Conservation (phyloP, 2,113 vertebrate species). For the Motacilla alba region DNA sequence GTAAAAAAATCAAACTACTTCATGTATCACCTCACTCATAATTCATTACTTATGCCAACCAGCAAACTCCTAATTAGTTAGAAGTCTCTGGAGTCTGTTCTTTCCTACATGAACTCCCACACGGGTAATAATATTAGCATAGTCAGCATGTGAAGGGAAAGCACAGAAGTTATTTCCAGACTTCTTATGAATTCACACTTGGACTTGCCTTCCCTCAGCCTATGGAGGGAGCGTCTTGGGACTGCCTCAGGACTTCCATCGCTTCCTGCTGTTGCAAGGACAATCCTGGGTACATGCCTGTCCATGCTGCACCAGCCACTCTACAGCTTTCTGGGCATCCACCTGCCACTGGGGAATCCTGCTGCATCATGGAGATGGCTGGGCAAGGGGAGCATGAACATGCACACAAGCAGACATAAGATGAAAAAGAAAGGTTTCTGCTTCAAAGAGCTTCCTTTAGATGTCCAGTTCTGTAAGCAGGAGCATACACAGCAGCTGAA, state of each 20-base stretch:
- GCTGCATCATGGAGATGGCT: neutral
- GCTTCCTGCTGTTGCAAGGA: neutral
- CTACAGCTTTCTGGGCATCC: neutral
- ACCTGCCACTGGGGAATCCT: neutral
- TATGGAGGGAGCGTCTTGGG: accelerated
- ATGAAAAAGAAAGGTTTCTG: neutral
- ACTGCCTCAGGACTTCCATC: neutral
- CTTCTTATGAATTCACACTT: neutral
- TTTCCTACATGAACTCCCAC: neutral
- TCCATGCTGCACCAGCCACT: neutral
- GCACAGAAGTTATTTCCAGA: neutral
- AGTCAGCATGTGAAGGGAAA: neutral
- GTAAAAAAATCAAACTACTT: neutral
- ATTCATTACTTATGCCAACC: neutral
- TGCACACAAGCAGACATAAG: neutral
- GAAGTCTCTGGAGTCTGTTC: neutral
- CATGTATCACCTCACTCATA: neutral
- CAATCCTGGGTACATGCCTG: accelerated
- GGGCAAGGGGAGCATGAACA: accelerated
- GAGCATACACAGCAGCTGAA: neutral
- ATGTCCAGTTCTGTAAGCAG: neutral
- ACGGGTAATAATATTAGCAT: neutral
- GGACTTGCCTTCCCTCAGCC: neutral
- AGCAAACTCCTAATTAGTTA: neutral
- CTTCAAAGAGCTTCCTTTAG: neutral